Conservation (phyloP, 35 echinoderm and acorn worm species). For the Apostichopus californicus region DNA sequence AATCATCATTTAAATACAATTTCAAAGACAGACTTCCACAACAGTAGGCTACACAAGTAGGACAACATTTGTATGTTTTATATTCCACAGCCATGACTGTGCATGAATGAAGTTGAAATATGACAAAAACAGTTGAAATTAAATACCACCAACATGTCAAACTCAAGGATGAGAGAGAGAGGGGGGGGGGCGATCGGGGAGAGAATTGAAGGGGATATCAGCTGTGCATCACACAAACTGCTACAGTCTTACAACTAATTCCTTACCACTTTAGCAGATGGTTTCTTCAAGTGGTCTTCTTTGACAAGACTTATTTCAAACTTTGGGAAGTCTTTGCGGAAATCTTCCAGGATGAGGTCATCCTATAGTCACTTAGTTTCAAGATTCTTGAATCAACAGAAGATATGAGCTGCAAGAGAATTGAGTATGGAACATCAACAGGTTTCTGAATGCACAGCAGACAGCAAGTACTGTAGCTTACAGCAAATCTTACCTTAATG, state of each 20-base stretch:
- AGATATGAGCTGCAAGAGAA: constrained; percentile 72
- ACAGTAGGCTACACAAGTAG: too few species aligned
- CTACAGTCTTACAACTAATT: background rate
- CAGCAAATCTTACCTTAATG: too few species aligned
- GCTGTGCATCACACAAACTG: background rate
- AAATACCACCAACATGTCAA: too few species aligned
- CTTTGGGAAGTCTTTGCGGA: constrained; percentile 80
- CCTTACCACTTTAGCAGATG: constrained; percentile 72
- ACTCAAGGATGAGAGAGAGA: too few species aligned
- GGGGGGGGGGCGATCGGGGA: background rate
- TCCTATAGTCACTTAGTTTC: constrained; percentile 85
- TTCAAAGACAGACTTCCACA: too few species aligned
- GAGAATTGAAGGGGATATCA: background rate
- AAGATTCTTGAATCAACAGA: constrained; percentile 80
- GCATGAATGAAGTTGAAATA: too few species aligned
- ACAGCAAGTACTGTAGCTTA: too few species aligned
- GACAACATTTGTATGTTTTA: too few species aligned
- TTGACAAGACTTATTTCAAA: constrained; percentile 58
- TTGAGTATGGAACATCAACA: background rate
- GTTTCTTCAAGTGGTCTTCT: constrained; percentile 72
- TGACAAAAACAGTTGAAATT: too few species aligned
- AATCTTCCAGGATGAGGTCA: constrained; percentile 82
- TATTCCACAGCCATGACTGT: too few species aligned
- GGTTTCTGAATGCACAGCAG: too few species aligned
- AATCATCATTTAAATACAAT: too few species aligned